Evolutionary conservation across 2,113 vertebrate genomes (phyloP), one percentile per base, ranked within the genome.

Genomic region (Oplegnathus fasciatus): DNA sequence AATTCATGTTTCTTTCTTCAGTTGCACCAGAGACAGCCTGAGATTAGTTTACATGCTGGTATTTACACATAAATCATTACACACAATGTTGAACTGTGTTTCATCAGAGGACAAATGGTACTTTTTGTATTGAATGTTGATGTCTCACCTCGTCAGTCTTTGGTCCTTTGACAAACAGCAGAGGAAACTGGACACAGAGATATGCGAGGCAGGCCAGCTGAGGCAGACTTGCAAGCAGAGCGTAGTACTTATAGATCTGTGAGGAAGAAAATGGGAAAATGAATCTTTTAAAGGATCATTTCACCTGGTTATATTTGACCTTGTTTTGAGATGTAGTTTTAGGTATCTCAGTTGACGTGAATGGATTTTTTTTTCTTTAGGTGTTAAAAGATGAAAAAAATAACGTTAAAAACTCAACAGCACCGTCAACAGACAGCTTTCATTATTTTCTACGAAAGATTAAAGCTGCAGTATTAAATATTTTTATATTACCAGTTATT

Each of bases 211-310:
- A 96, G 89, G 94, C 88, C 26, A 98, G 84, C 80, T 97, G 94
- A 28, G 98, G 98, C n/a, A 98, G 9, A 0, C 95, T 95, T 0
- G 96, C 96, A 8, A 99, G 94, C 32, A 94, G 90, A 20, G 96
- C 90, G 44, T 99, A 98, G 89, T 96, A 97, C 71, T 91, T 95
- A 82, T 98, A 97, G 75, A 98, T 90, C 98, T 98, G 95, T 28
- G 78, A 67, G 50, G 67, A 88, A 14, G 9, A 32, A 54, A 3
- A 78, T 2, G 2, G 10, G 0, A 32, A 28, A 1, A 37, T 0
- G 11, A 3, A 6, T 28, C 0, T 13, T 52, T 32, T 50, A 72
- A 65, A 76, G 30, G 13, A 78, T 44, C 18, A n/a, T 1, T 57
- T 55, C 70, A 70, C 6, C 6, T 40, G 42, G 42, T 44, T 18